These are phyloP conservation scores for Scelioninae gen. 2 DNA, from an alignment of 2,888 invertebrate species.

Conservation along the genomic window DNA sequence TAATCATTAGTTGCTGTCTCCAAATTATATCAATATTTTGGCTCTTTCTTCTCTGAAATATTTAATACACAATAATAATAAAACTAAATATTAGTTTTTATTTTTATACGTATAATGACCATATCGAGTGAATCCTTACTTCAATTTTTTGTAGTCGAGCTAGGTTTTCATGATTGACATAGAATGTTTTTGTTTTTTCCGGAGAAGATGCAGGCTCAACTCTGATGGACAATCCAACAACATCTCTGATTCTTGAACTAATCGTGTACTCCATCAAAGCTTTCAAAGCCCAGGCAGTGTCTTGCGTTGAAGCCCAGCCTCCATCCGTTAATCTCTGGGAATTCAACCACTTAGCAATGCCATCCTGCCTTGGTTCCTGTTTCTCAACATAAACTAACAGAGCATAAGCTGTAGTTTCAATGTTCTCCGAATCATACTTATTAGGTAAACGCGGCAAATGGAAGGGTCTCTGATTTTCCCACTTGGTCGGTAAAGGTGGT, in stretches of 20 bases:
- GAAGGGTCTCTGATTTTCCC: conserved; percentile 95
- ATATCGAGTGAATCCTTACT: conserved; percentile 74
- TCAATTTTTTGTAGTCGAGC: conserved; percentile 87
- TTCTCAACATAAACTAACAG: conserved; percentile 91
- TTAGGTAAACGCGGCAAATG: conserved; percentile 91
- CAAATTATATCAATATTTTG: too few relatives aligned
- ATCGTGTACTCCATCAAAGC: conserved; percentile 93
- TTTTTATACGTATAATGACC: too few relatives aligned
- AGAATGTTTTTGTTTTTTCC: conserved; percentile 81
- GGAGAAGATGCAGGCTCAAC: conserved; percentile 86
- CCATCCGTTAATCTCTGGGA: conserved; percentile 90
- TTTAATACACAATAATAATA: too few relatives aligned
- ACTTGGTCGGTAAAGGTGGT: conserved; percentile 88
- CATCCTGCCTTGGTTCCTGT: conserved; percentile 87
- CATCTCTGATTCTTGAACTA: conserved; percentile 89
- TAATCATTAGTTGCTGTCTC: too few relatives aligned
- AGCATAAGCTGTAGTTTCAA: conserved; percentile 95
- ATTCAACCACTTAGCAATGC: conserved; percentile 94
- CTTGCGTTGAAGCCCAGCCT: conserved; percentile 93
- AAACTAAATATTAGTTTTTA: too few relatives aligned
- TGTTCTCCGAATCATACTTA: conserved; percentile 91
- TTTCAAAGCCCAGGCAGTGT: conserved; percentile 91
- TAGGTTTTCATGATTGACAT: conserved; percentile 85
- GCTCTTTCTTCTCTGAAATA: too few relatives aligned
- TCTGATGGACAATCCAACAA: conserved; percentile 85